These are phyloP conservation scores for Entomyzon cyanotis DNA, from an alignment of 2,113 vertebrate genomes.

Conservation along the genomic window DNA sequence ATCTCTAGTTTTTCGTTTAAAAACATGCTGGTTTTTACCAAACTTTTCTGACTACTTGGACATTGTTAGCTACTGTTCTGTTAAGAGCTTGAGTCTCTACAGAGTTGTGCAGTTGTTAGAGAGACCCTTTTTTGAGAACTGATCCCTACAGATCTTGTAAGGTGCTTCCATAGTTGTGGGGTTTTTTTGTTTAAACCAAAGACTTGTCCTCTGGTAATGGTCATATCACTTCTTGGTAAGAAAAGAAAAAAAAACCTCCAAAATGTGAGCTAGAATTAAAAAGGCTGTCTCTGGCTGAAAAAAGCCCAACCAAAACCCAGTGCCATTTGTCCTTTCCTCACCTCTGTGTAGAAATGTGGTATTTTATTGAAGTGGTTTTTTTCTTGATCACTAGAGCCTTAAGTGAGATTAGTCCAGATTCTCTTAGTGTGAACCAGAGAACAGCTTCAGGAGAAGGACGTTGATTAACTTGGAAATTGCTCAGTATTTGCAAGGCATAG, in stretches of 20 bases:
- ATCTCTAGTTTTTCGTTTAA: background rate
- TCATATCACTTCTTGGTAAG: background rate
- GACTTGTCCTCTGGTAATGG: background rate
- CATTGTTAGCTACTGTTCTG: background rate
- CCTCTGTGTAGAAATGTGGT: background rate
- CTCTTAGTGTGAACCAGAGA: background rate
- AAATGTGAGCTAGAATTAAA: background rate
- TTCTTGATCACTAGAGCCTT: background rate
- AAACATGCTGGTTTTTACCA: background rate
- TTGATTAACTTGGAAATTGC: background rate
- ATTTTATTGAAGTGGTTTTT: background rate
- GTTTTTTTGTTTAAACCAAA: background rate
- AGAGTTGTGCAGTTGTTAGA: background rate
- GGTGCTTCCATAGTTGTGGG: background rate
- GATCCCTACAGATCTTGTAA: background rate
- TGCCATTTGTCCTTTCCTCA: background rate
- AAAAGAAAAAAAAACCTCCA: accelerated
- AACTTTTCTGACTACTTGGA: background rate
- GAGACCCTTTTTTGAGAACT: background rate
- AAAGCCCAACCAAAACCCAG: background rate
- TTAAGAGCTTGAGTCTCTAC: background rate
- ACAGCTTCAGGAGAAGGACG: background rate
- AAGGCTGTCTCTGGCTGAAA: background rate
- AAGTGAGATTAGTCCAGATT: background rate
- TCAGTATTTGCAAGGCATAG: background rate